These are phyloP conservation scores for Acleris sparsana DNA, from an alignment of 2,888 invertebrate genomes.

Conservation along the genomic window DNA sequence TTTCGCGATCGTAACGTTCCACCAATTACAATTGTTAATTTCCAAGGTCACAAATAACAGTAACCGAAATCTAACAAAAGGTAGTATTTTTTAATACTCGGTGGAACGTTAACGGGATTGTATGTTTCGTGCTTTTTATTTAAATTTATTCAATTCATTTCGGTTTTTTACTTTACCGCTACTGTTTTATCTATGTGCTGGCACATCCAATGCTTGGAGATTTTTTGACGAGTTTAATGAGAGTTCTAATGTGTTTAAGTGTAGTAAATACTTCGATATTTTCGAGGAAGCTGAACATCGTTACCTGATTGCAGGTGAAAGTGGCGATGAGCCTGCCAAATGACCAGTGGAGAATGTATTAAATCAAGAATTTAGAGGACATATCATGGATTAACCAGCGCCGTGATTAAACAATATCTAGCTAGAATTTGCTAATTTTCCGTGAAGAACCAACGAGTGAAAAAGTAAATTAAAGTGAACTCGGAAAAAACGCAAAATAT, in stretches of 20 bases:
- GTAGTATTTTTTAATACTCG: conserved; percentile 28
- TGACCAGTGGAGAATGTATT: conserved; percentile 56
- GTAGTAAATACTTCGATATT: conserved; percentile 17
- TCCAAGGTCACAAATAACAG: conserved; percentile 13
- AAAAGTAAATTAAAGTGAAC: background rate
- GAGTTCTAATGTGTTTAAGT: conserved; percentile 9
- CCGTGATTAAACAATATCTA: conserved; percentile 4
- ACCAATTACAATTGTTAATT: conserved; percentile 5
- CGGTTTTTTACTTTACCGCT: conserved; percentile 6
- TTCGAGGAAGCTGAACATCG: conserved; percentile 22
- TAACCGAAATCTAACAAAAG: conserved; percentile 16
- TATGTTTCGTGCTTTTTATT: conserved; percentile 30
- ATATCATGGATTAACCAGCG: conserved; percentile 45
- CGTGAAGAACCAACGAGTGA: background rate
- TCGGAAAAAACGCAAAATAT: background rate
- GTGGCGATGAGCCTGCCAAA: conserved; percentile 34
- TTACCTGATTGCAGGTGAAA: conserved; percentile 38
- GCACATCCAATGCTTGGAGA: background rate
- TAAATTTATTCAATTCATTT: conserved; percentile 22
- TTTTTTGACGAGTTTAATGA: background rate
- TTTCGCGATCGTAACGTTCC: background rate
- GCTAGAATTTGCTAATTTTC: conserved; percentile 2
- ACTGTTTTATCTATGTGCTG: conserved; percentile 8
- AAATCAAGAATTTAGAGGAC: conserved; percentile 50
- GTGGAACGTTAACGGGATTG: conserved; percentile 28